A percentile compares a stretch with the other conserved stretches of the same genome.
phyloP scores from a whole-genome alignment of 2,113 vertebrate species.

The Romanogobio albipinnatus region DNA sequence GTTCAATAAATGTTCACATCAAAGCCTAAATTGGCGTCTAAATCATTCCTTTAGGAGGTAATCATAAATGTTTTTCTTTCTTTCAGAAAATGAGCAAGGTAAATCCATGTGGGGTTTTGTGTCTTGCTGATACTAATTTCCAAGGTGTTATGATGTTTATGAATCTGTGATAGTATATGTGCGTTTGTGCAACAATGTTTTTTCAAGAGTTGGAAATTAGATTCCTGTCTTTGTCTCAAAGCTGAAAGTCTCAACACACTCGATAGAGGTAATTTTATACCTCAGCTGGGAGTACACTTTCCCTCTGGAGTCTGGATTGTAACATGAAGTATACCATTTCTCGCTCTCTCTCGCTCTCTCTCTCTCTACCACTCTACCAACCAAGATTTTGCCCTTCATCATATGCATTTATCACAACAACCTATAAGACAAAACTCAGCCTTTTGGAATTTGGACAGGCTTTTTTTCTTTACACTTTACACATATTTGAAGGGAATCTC shows the following conservation, averaged over 20 bases:
- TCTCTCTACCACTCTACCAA: background rate
- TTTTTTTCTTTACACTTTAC: background rate
- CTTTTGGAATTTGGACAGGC: background rate
- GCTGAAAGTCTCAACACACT: constrained; percentile 15
- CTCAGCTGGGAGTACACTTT: constrained; percentile 25
- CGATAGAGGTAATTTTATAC: constrained; percentile 27
- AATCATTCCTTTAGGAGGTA: background rate
- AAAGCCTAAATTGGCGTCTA: background rate
- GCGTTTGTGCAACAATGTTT: background rate
- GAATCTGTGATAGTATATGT: background rate
- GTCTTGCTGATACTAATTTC: background rate
- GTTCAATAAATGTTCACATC: background rate
- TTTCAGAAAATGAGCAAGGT: background rate
- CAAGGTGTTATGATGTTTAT: background rate
- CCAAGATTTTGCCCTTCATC: background rate
- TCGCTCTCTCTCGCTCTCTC: background rate
- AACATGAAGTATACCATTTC: background rate
- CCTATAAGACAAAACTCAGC: background rate
- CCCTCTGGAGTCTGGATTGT: constrained; percentile 38
- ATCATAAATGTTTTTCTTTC: background rate
- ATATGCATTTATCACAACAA: background rate
- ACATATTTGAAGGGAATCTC: background rate
- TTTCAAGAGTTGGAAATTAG: background rate
- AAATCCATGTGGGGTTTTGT: background rate
- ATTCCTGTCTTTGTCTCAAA: background rate